Percentiles rank a stretch among this genome's conserved stretches.
These are phyloP conservation scores for Centropus bengalensis DNA, from an alignment of 2,113 vertebrate genomes.

Conservation along the genomic window DNA sequence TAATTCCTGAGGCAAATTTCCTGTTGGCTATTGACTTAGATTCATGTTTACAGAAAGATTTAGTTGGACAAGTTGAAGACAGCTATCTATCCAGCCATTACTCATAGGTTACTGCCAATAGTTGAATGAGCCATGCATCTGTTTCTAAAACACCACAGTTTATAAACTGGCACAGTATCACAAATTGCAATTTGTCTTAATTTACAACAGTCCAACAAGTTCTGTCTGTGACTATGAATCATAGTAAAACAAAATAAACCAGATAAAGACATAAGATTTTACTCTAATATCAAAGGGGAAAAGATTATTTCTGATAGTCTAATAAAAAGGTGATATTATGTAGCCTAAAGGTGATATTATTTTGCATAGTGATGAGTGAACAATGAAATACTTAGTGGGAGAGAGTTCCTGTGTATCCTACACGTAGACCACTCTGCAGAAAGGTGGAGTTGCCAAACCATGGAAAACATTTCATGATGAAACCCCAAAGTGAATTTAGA, in stretches of 20 bases:
- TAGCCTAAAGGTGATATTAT: background rate
- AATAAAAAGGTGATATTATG: background rate
- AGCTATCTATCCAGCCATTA: background rate
- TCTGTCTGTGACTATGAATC: background rate
- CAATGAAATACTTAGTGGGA: background rate
- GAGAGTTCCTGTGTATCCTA: background rate
- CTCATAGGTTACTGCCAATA: background rate
- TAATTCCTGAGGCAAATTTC: background rate
- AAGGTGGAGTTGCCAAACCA: background rate
- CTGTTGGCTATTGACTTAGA: background rate
- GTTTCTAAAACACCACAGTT: background rate
- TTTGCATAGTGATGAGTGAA: background rate
- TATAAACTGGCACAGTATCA: background rate
- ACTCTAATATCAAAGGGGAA: background rate
- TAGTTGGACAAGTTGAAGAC: background rate
- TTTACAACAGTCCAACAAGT: background rate
- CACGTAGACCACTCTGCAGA: background rate
- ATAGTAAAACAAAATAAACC: background rate
- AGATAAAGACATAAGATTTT: background rate
- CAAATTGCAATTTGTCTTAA: slow-evolving; percentile 16
- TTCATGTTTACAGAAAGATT: background rate
- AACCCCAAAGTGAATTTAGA: background rate
- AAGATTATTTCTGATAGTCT: background rate
- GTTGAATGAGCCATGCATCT: background rate
- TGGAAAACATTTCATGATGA: background rate